Evolutionary conservation across 2,113 vertebrate species (phyloP), one percentile per base, ranked within the genome.

Genomic region (Crotophaga sulcirostris): DNA sequence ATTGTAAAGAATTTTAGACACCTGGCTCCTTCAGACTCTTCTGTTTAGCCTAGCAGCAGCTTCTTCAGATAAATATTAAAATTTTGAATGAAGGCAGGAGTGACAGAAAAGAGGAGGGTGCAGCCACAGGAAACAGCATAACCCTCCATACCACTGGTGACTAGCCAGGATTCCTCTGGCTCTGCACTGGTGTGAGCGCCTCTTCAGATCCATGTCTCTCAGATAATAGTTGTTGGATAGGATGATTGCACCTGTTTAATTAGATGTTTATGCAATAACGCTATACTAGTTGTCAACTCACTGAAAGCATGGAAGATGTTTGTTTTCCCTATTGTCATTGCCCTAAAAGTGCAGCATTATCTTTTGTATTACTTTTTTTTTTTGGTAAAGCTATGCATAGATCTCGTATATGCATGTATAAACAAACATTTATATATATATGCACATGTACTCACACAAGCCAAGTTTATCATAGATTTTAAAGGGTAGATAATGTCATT

Each of bases 91-190:
- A 82, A 56, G 47, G 24, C 33, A 9, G 4, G 25, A 49, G 47
- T 38, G 31, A 21, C 28, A 69, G 36, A 47, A 31, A 64, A 78
- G 34, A 15, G 31, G 24, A 29, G 10, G 26, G 54, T 13, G 34
- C 33, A 68, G 29, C 12, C 0, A 1, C 34, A 29, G 11, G 52
- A 11, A 79, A 21, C 24, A 44, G 20, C 4, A 1, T 29, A n/a
- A 28, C 5, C 11, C 23, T 45, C 44, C 3, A 0, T 14, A 18
- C 0, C 1, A 19, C 11, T 1, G 0, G 20, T 23, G 42, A 63
- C 17, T 4, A 6, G 16, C 15, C 33, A 52, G n/a, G 4, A 6
- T 70, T 56, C 40, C 42, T n/a, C 34, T 15, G 20, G 26, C 68
- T 80, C 56, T 45, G 33, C 25, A 15, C 7, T 3, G 10, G 7